Percentiles rank a stretch among this genome's conserved stretches.
phyloP scores from a whole-genome alignment of 1,140 invertebrate species.

The Stratiolaelaps scimitus region DNA sequence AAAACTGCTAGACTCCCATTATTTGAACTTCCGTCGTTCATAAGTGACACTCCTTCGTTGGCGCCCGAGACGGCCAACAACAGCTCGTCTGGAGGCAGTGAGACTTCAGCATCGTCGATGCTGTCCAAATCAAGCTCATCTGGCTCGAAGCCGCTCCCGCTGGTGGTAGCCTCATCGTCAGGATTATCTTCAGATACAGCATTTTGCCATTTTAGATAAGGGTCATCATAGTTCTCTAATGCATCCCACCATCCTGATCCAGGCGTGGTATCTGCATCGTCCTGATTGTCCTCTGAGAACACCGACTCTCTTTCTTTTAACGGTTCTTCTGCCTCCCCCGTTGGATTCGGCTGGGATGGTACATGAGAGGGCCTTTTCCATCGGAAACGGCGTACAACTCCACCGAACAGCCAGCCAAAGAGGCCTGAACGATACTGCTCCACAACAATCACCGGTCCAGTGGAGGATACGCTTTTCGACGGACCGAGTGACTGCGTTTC shows the following conservation, averaged over 20 bases:
- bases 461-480: background rate
- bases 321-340: background rate
- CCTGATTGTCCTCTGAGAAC: background rate
- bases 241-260: background rate
- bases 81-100: no score
- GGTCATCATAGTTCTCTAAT: background rate
- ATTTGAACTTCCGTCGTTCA: no score
- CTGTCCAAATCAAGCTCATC: no score
- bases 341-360: no score
- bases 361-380: background rate
- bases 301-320: background rate
- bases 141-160: no score
- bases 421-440: background rate
- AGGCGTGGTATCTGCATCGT: background rate
- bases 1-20: no score
- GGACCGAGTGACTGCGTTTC: background rate
- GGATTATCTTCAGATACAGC: no score
- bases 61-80: no score
- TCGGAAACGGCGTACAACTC: background rate
- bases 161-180: no score
- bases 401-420: background rate
- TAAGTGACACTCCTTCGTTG: no score
- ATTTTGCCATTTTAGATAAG: background rate
- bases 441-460: background rate
- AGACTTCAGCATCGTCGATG: no score